Evolutionary conservation across 2,113 vertebrate species (phyloP).

Genomic region (Python bivittatus): DNA sequence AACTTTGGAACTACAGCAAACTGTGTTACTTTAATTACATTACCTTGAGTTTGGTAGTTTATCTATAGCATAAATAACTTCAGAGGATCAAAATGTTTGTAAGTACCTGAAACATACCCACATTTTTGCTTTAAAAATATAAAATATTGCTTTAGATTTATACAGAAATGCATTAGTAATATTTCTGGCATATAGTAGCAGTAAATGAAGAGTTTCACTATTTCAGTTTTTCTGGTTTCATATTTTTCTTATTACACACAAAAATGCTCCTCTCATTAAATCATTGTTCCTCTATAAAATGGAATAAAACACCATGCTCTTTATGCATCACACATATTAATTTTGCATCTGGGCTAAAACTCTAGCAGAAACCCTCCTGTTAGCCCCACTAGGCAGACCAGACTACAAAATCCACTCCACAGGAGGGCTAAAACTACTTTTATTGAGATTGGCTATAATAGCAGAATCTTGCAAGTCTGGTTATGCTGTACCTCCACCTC

Average conservation of each 20-base stretch:
- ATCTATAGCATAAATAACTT: neutral
- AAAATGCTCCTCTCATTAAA: slow-evolving; percentile 38
- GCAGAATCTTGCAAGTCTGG: neutral
- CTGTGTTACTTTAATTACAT: neutral
- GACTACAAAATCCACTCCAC: neutral
- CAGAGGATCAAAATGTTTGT: neutral
- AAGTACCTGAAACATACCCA: slow-evolving; percentile 4
- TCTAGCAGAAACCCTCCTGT: neutral
- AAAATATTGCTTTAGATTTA: neutral
- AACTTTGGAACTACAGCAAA: too few relatives aligned
- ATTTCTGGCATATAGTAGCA: neutral
- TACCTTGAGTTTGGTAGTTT: neutral
- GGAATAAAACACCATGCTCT: slow-evolving; percentile 19
- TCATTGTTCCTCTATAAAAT: slow-evolving; percentile 33
- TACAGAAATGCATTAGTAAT: slow-evolving; percentile 12
- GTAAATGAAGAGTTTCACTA: slow-evolving; percentile 41
- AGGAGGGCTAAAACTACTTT: neutral
- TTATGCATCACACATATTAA: neutral
- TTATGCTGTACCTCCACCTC: neutral
- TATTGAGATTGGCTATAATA: neutral
- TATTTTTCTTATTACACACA: slow-evolving; percentile 22
- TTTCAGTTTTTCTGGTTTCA: slow-evolving; percentile 40
- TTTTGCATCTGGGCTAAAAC: neutral
- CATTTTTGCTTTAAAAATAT: neutral
- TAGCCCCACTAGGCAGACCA: neutral